Conservation (phyloP, 2,113 vertebrate genomes). For the Aspidoscelis tigris region DNA sequence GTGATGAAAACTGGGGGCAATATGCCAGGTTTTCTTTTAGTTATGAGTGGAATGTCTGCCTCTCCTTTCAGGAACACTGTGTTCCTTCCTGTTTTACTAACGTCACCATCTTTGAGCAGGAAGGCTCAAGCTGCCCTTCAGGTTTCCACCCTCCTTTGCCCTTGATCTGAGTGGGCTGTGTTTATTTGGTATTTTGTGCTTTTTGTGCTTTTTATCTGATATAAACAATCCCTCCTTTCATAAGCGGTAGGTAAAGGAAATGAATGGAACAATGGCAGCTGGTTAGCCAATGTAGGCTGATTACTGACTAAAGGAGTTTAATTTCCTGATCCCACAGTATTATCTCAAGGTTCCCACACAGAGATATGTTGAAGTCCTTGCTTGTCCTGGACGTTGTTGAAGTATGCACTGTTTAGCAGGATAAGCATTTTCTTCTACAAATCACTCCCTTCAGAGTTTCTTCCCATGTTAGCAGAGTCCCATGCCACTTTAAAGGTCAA, state of each 20-base stretch:
- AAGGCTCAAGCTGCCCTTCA: conserved; percentile 18
- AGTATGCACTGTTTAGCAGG: not conserved
- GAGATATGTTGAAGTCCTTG: not conserved
- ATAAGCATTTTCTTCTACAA: not conserved
- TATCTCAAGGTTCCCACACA: conserved; percentile 26
- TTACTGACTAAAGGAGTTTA: conserved; percentile 19
- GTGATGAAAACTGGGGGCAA: conserved; percentile 11
- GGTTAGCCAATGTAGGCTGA: conserved; percentile 4
- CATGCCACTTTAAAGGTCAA: not conserved
- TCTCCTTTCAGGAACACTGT: conserved; percentile 66
- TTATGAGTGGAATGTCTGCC: conserved; percentile 72
- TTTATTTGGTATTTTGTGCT: not conserved
- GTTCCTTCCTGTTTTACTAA: conserved; percentile 66
- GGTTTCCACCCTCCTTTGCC: conserved; percentile 21
- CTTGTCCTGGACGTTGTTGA: not conserved
- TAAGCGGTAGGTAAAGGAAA: not conserved
- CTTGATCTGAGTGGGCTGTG: not conserved
- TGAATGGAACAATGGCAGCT: not conserved
- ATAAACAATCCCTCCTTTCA: not conserved
- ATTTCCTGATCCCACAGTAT: conserved; percentile 23
- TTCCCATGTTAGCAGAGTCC: not conserved
- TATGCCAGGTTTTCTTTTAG: not conserved
- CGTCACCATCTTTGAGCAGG: conserved; percentile 51
- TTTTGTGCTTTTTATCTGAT: not conserved
- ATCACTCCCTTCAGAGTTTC: not conserved